phyloP scores from a whole-genome alignment of 2,888 invertebrate genomes.

The Chalcis sispes region DNA sequence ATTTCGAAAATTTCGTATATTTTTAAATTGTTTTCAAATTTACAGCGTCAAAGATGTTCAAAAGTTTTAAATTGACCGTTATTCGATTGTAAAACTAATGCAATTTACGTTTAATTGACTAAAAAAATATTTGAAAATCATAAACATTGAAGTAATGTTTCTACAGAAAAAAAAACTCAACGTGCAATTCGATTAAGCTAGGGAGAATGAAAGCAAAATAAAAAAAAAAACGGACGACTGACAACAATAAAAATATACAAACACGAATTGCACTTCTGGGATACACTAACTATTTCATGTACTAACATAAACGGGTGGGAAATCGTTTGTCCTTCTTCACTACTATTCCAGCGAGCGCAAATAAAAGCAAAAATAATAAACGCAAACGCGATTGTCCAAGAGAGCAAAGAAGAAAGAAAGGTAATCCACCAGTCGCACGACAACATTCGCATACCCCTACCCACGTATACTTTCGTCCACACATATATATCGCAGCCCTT shows the following conservation, averaged over 20 bases:
- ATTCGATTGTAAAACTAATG: too few relatives aligned
- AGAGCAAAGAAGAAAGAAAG: constrained; percentile 5
- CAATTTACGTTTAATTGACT: too few relatives aligned
- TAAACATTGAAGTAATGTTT: too few relatives aligned
- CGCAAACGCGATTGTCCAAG: constrained; percentile 5
- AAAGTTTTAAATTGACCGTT: too few relatives aligned
- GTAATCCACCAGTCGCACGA: too few relatives aligned
- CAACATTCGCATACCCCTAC: neutral
- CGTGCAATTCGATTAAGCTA: neutral
- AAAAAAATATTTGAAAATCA: too few relatives aligned
- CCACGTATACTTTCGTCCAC: neutral
- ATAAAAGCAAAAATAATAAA: constrained; percentile 43
- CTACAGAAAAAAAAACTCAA: too few relatives aligned
- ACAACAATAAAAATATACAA: neutral
- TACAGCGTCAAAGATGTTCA: too few relatives aligned
- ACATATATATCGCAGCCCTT: too few relatives aligned
- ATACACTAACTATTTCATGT: constrained; percentile 1
- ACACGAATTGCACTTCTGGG: neutral
- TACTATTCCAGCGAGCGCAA: constrained; percentile 7
- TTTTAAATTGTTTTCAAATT: too few relatives aligned
- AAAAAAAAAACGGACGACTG: neutral
- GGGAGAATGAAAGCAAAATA: neutral
- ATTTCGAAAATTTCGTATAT: too few relatives aligned
- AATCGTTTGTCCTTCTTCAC: neutral
- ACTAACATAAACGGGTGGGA: neutral